phyloP scores from a whole-genome alignment of 2,888 invertebrate species.

The Megalurothrips usitatus region DNA sequence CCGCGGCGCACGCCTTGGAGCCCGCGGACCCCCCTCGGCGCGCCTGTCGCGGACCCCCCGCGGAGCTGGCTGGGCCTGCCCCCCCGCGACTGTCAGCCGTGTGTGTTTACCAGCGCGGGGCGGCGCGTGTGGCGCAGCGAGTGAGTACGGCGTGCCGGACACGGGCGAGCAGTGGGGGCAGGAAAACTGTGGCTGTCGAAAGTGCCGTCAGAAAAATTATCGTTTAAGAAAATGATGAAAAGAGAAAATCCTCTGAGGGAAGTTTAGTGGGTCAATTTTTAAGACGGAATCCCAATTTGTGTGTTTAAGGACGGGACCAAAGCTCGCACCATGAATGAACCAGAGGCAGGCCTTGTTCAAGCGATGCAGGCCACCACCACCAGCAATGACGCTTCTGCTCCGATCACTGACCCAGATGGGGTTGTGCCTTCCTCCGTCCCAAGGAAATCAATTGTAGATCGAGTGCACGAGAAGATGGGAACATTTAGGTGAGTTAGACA shows the following conservation, averaged over 20 bases:
- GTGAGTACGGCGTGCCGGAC: not conserved
- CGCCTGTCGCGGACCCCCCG: not conserved
- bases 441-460: not conserved
- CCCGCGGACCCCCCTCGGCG: not conserved
- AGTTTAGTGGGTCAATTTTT: not conserved
- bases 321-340: not conserved
- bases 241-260: not conserved
- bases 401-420: not conserved
- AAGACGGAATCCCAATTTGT: not conserved
- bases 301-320: not conserved
- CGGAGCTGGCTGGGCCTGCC: not conserved
- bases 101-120: not conserved
- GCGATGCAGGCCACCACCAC: not conserved
- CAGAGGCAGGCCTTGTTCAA: not conserved
- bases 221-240: too few species aligned
- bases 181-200: not conserved
- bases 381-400: not conserved
- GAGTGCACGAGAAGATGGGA: not conserved
- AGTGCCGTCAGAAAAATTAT: too few species aligned
- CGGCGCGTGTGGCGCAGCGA: not conserved
- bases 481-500: constrained; percentile 2
- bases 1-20: not conserved
- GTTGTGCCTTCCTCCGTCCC: not conserved
- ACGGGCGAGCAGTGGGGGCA: too few species aligned
- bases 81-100: not conserved